These are phyloP conservation scores for Drosophila villosipedis DNA, from an alignment of 2,888 invertebrate genomes.

Conservation along the genomic window DNA sequence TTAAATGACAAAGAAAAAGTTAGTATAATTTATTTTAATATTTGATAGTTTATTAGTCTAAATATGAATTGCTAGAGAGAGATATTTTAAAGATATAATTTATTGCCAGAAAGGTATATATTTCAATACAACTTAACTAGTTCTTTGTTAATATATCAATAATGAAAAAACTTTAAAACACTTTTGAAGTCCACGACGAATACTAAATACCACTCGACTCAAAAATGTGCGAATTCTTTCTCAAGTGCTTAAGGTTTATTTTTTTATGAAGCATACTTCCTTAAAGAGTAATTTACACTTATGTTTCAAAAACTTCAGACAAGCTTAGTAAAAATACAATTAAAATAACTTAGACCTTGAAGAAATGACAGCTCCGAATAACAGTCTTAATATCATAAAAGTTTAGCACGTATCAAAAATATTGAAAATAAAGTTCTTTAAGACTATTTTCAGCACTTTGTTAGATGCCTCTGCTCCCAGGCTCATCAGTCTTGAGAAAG, in stretches of 20 bases:
- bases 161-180: not conserved
- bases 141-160: not conserved
- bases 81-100: not conserved
- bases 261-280: not conserved
- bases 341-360: not conserved
- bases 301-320: not conserved
- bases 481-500: too few species aligned
- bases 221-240: not conserved
- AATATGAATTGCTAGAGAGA: too few species aligned
- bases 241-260: rapidly evolving
- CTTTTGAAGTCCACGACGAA: not conserved
- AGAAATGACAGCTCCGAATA: not conserved
- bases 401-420: not conserved
- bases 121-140: too few species aligned
- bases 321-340: not conserved
- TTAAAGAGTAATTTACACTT: not conserved
- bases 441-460: not conserved
- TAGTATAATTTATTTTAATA: not conserved
- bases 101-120: not conserved
- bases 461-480: not conserved
- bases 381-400: not conserved
- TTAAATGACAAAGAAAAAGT: too few species aligned
- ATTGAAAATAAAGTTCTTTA: rapidly evolving
- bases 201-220: not conserved
- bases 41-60: not conserved